Percentiles rank a stretch among this genome's conserved stretches.
Evolutionary conservation across 2,797 vertebrate species (phyloP).

Genomic region (Phalloptychus januarius): DNA sequence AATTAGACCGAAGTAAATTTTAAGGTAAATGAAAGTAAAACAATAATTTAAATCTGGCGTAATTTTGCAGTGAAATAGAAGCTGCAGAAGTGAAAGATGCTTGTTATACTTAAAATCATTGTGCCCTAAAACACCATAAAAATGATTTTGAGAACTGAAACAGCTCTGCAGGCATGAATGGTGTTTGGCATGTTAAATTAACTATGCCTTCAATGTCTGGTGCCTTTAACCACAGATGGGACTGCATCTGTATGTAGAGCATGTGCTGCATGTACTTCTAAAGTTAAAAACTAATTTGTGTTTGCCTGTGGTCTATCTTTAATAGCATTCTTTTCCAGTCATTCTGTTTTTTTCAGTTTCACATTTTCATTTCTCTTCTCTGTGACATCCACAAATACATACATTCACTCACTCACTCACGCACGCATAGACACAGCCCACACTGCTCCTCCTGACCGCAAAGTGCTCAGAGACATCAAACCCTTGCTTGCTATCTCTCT

Average conservation of each 20-base stretch:
- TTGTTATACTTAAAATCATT: conserved; percentile 6
- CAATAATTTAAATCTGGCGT: not conserved
- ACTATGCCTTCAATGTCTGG: conserved; percentile 24
- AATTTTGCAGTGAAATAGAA: conserved; percentile 10
- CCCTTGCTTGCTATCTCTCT: conserved; percentile 49
- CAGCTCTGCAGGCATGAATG: conserved; percentile 58
- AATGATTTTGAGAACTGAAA: not conserved
- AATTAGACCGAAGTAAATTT: not conserved
- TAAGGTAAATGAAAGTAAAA: not conserved
- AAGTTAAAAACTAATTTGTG: conserved; percentile 11
- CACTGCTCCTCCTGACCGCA: conserved; percentile 47
- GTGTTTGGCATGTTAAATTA: conserved; percentile 48
- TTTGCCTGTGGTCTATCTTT: conserved; percentile 31
- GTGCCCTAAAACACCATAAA: not conserved
- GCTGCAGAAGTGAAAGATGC: not conserved
- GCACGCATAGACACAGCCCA: conserved; percentile 30
- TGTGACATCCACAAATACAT: not conserved
- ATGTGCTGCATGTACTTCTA: not conserved
- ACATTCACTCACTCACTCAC: conserved; percentile 2
- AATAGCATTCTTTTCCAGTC: conserved; percentile 11
- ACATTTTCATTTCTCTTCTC: conserved; percentile 18
- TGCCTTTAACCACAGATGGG: conserved; percentile 12
- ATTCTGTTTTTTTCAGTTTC: not conserved
- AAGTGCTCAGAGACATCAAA: conserved; percentile 50
- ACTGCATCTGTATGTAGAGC: not conserved